Evolutionary conservation across 2,888 invertebrate genomes (phyloP).

Genomic region (Sinhomidia bicolor): DNA sequence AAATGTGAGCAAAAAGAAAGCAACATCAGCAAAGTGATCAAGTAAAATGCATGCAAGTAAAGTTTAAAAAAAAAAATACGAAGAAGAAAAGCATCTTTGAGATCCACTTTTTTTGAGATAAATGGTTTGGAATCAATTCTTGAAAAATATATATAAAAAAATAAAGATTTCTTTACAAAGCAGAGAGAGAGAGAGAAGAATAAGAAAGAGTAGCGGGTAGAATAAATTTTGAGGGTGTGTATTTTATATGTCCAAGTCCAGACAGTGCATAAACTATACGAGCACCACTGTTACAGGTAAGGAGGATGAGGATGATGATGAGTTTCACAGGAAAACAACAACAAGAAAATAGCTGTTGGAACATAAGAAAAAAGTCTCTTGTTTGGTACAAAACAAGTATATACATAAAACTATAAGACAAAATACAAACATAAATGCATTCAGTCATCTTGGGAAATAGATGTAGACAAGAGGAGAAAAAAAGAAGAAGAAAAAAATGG

Average conservation of each 20-base stretch:
- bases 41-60: too few relatives aligned
- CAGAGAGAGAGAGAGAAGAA: neutral
- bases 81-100: neutral
- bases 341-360: too few relatives aligned
- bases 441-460: neutral
- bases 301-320: neutral
- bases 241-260: too few relatives aligned
- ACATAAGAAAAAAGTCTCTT: neutral
- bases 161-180: neutral
- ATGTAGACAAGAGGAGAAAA: neutral
- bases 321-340: neutral
- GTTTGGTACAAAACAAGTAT: neutral
- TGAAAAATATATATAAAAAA: neutral
- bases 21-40: neutral
- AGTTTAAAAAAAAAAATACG: neutral
- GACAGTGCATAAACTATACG: too few relatives aligned
- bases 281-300: neutral
- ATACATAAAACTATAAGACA: too few relatives aligned
- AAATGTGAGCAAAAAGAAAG: neutral
- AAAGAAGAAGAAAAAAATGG: neutral
- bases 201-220: neutral
- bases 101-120: neutral
- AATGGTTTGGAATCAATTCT: conserved; percentile 32
- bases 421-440: conserved; percentile 23
- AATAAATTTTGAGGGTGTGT: too few relatives aligned